A percentile compares a stretch with the other conserved stretches of the same genome.
Conservation (phyloP, 2,113 vertebrate species). For the Lycaon pictus region DNA sequence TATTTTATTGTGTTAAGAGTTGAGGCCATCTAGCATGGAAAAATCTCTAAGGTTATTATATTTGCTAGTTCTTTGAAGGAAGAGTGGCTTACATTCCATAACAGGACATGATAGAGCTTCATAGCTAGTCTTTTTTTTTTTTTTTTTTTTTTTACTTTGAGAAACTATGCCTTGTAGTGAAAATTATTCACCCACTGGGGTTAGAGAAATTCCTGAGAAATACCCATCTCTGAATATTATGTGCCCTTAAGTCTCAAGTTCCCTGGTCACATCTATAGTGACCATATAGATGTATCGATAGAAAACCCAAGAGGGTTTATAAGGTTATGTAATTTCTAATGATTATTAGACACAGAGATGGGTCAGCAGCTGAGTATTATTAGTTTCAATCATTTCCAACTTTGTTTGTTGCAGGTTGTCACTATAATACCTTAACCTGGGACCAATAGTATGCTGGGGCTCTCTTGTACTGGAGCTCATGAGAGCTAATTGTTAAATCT, state of each 20-base stretch:
- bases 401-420: background rate
- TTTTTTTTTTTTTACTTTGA: background rate
- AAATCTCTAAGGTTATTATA: background rate
- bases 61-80: background rate
- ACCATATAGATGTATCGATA: background rate
- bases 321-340: background rate
- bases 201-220: slow-evolving; percentile 28
- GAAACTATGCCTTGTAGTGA: slow-evolving; percentile 6
- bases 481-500: background rate
- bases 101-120: background rate
- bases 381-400: background rate
- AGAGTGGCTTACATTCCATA: background rate
- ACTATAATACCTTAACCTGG: background rate
- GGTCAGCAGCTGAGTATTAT: background rate
- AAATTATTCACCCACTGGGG: slow-evolving; percentile 12
- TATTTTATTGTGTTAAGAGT: background rate
- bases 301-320: background rate
- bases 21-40: background rate
- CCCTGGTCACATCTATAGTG: background rate
- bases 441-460: background rate
- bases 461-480: background rate
- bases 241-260: background rate
- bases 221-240: background rate
- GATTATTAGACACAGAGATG: background rate
- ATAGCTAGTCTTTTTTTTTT: background rate